A percentile compares a stretch with the other conserved stretches of the same genome.
Evolutionary conservation across 2,797 vertebrate genomes (phyloP).

Genomic region (Nasua narica): DNA sequence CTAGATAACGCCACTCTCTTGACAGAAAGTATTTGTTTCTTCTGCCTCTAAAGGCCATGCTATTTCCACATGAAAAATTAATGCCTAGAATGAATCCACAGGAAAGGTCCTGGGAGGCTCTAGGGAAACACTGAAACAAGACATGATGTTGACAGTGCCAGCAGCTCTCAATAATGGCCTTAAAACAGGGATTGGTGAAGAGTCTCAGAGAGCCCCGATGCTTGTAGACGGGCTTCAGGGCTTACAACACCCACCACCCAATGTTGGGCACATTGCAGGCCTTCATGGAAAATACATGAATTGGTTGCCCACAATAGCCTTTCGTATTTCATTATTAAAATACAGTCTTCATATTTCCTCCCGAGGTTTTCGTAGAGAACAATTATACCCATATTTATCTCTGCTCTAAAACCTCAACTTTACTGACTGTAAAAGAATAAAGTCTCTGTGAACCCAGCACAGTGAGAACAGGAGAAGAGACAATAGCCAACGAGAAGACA

Average conservation of each 20-base stretch:
- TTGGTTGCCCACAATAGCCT: background rate
- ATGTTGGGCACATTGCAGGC: fast-evolving
- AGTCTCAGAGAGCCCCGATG: background rate
- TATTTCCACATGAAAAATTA: constrained; percentile 32
- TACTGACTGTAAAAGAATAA: background rate
- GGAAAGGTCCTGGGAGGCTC: background rate
- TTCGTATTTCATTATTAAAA: background rate
- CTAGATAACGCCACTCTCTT: background rate
- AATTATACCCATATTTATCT: background rate
- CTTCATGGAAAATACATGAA: background rate
- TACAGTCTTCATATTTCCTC: background rate
- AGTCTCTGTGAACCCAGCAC: background rate
- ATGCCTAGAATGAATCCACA: background rate
- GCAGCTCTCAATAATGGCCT: background rate
- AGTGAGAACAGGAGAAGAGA: background rate
- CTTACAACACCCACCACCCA: background rate
- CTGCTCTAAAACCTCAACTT: background rate
- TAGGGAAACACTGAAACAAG: background rate
- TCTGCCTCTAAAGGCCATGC: background rate
- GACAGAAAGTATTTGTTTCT: constrained; percentile 1
- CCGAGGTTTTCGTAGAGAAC: background rate
- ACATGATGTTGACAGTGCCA: background rate
- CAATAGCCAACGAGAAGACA: background rate
- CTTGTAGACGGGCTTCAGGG: no score
- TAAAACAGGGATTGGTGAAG: background rate